Evolutionary conservation across 1,140 invertebrate species (phyloP).

Genomic region (Trachymyrmex cornetzi): DNA sequence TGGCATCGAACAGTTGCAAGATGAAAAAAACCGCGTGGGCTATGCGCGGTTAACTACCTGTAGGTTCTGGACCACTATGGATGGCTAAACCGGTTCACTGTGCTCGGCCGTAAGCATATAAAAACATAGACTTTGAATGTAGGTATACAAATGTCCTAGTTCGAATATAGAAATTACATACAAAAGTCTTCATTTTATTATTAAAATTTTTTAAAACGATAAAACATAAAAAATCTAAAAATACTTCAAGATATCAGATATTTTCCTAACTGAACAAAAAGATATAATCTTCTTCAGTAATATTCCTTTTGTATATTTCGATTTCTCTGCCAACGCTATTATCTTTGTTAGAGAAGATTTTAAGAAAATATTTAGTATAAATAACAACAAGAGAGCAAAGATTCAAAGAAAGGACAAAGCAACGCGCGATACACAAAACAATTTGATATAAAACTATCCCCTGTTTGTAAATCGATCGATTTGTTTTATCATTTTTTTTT

Average conservation of each 20-base stretch:
- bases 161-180: not conserved
- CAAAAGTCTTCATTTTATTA: not conserved
- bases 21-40: slow-evolving; percentile 52
- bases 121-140: slow-evolving; percentile 71
- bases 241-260: too few species aligned
- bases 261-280: not conserved
- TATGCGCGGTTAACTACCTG: slow-evolving; percentile 71
- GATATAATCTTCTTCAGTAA: slow-evolving; percentile 13
- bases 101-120: slow-evolving; percentile 17
- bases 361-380: not conserved
- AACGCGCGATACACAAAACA: slow-evolving; percentile 42
- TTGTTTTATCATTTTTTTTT: slow-evolving; percentile 59
- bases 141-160: slow-evolving; percentile 27
- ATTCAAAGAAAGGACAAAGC: slow-evolving; percentile 30
- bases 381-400: not conserved
- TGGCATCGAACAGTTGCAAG: slow-evolving; percentile 70
- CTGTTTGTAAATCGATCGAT: slow-evolving; percentile 79
- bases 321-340: not conserved
- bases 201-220: not conserved
- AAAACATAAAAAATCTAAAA: not conserved
- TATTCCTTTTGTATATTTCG: not conserved
- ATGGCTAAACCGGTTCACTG: slow-evolving; percentile 73
- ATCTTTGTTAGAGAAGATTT: not conserved
- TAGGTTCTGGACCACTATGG: slow-evolving; percentile 71
- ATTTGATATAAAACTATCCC: slow-evolving; percentile 60